Conservation (phyloP, 2,113 vertebrate genomes). For the Etheostoma spectabile region DNA sequence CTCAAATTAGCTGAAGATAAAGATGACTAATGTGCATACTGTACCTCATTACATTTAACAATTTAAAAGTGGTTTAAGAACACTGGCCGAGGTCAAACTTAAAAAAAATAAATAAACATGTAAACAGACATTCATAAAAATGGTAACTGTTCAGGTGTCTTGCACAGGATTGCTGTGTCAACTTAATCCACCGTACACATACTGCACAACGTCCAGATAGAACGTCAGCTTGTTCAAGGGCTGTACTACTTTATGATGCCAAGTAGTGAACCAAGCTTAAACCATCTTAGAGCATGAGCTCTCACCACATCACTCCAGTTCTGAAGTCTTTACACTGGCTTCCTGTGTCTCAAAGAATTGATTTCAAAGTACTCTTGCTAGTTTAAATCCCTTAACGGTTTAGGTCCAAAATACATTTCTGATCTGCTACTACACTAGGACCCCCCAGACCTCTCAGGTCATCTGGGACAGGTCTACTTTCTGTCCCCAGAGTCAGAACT, state of each 20-base stretch:
- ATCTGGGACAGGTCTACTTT: too few species aligned
- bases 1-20: not conserved
- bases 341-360: too few species aligned
- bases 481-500: too few species aligned
- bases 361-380: too few species aligned
- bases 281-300: constrained; percentile 1
- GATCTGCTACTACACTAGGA: too few species aligned
- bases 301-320: too few species aligned
- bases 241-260: not conserved
- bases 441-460: too few species aligned
- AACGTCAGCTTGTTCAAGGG: not conserved
- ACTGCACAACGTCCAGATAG: not conserved
- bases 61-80: not conserved
- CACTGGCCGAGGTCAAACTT: not conserved
- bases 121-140: not conserved
- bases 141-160: not conserved
- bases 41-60: not conserved
- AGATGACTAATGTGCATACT: not conserved
- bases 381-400: too few species aligned
- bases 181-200: not conserved
- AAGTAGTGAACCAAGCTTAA: constrained; percentile 5
- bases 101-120: not conserved
- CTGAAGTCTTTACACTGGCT: too few species aligned
- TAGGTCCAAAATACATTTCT: too few species aligned
- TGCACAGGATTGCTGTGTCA: constrained; percentile 2